Conservation (phyloP, 2,888 invertebrate species). For the Xylota segnis region DNA sequence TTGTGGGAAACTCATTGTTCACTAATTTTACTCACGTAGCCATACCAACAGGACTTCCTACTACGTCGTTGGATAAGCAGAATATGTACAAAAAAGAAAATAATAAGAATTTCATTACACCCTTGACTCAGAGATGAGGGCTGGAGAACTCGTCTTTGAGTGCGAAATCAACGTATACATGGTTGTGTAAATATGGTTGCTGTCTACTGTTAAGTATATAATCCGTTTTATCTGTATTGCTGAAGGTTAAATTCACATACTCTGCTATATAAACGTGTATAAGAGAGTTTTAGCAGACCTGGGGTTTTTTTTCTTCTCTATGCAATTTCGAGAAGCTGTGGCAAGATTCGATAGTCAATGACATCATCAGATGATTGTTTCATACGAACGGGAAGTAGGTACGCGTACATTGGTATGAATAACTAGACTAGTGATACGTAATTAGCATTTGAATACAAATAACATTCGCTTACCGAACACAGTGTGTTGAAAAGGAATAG, state of each 20-base stretch:
- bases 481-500: constrained; percentile 92
- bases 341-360: constrained; percentile 40
- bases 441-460: not conserved
- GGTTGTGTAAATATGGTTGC: not conserved
- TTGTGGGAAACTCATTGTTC: constrained; percentile 20
- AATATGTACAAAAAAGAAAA: not conserved
- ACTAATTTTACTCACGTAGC: constrained; percentile 21
- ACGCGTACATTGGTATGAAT: constrained; percentile 3
- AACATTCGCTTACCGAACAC: constrained; percentile 88
- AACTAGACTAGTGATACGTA: not conserved
- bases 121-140: constrained; percentile 47
- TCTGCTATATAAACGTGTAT: not conserved
- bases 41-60: not conserved
- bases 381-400: not conserved
- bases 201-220: constrained; percentile 21
- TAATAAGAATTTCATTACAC: constrained; percentile 27
- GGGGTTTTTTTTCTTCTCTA: constrained; percentile 4
- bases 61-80: constrained; percentile 14
- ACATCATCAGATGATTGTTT: constrained; percentile 59
- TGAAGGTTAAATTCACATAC: constrained; percentile 38
- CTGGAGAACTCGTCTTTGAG: constrained; percentile 22
- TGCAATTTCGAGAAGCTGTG: constrained; percentile 57
- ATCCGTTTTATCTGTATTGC: constrained; percentile 14
- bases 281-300: constrained; percentile 8
- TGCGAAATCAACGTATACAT: constrained; percentile 31